Base-by-base conservation (phyloP, 1,140 invertebrate genomes). In the Drosophila kurseongensis region DNA sequence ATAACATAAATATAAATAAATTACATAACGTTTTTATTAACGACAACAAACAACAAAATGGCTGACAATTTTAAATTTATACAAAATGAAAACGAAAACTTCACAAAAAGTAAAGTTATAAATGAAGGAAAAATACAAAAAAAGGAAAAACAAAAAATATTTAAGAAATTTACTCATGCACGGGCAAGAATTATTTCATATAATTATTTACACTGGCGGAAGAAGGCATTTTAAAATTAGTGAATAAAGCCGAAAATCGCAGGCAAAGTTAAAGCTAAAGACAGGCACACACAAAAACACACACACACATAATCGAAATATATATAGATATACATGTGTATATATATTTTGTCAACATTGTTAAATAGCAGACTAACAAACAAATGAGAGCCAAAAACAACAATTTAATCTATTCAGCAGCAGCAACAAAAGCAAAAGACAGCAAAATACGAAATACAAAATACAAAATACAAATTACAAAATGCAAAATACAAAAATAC, bases 61-160 rank as follows among this genome's bases (percentile, higher is more conserved):
- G 83, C 84, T 89, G 83, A 88, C 80, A 88, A 83, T 89, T 89
- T 89, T 88, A 88, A 88, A 88, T 83, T 89, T 88, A 88, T 83
- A 89, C 63, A 82, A 75, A 32, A 41, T 40, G 12, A 57, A 62
- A 48, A 58, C 48, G 38, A 29, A 29, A 78, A 59, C 41, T 68
- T 41, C 23, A 60, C 47, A 77, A 69, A 72, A 73, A 65, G 10
- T 41, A 41, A 48, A 35, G 18, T 35, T 54, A 38, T 38, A 67
- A 44, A 61, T 38, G 41, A 56, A 32, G 5, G 14, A 51, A 65
- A 58, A 60, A 60, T 5, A 32, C 61, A 40, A 59, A 42, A 36
- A 45, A 41, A 29, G 42, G 44, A 13, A 45, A 56, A 56, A 32
- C 35, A 23, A 44, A 60, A 16, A 41, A 60, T 88, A 89, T 71